Conservation (phyloP, 1,140 invertebrate genomes). For the Hycleus cichorii region DNA sequence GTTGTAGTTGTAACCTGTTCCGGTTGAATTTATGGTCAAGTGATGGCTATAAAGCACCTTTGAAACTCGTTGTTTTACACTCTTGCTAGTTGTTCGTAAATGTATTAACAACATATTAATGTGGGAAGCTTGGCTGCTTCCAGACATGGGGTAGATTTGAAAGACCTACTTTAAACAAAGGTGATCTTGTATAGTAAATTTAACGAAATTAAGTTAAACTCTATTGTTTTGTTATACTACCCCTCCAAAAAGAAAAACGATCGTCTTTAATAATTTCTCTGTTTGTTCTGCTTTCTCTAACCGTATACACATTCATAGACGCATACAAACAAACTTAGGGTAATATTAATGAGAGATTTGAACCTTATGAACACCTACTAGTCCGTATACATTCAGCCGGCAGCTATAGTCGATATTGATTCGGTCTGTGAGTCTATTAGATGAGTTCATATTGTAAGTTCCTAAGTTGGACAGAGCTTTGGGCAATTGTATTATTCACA, state of each 20-base stretch:
- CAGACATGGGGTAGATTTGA: too few species aligned
- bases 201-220: too few species aligned
- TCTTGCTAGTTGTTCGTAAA: background rate
- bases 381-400: background rate
- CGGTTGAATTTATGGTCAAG: conserved; percentile 23
- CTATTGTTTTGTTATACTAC: too few species aligned
- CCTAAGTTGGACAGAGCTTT: conserved; percentile 10
- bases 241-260: too few species aligned
- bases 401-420: conserved; percentile 7
- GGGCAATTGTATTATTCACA: conserved; percentile 3
- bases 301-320: too few species aligned
- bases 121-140: too few species aligned
- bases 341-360: background rate
- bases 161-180: too few species aligned
- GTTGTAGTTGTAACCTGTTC: too few species aligned
- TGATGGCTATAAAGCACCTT: conserved; percentile 23
- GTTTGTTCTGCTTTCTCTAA: too few species aligned
- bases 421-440: conserved; percentile 7
- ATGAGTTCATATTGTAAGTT: conserved; percentile 16
- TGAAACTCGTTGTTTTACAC: conserved; percentile 12
- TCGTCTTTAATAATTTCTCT: too few species aligned
- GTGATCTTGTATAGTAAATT: too few species aligned
- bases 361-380: background rate
- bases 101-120: background rate
- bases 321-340: too few species aligned